Percentiles rank a stretch among this genome's conserved stretches.
Evolutionary conservation across 2,797 vertebrate genomes (phyloP).

Genomic region (Potorous gilbertii): DNA sequence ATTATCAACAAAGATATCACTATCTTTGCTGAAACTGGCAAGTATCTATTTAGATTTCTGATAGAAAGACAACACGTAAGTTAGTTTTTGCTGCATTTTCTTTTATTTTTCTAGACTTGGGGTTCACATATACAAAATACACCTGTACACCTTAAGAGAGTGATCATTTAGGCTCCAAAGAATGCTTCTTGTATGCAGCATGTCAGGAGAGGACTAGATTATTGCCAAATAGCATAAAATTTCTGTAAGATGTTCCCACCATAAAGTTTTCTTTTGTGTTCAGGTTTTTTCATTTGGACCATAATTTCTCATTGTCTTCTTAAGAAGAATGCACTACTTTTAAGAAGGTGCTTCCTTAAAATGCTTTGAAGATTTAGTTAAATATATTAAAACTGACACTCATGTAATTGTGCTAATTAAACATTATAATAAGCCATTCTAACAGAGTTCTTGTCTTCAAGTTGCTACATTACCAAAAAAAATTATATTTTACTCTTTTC

Average conservation of each 20-base stretch:
- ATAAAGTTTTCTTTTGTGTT: slow-evolving; percentile 11
- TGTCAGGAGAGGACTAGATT: neutral
- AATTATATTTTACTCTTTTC: neutral
- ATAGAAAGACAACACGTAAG: neutral
- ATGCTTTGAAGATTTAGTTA: neutral
- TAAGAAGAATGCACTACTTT: slow-evolving; percentile 9
- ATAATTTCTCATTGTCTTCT: slow-evolving; percentile 18
- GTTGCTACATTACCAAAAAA: slow-evolving; percentile 10
- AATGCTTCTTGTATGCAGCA: neutral
- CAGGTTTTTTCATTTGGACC: neutral
- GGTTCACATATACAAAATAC: no score
- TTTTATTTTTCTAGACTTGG: neutral
- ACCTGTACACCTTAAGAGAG: neutral
- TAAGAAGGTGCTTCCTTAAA: slow-evolving; percentile 19
- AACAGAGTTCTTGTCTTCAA: neutral
- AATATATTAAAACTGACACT: slow-evolving; percentile 2
- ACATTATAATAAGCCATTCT: slow-evolving; percentile 36
- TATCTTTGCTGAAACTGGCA: neutral
- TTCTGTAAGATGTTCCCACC: neutral
- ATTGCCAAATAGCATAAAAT: neutral
- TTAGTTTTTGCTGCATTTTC: neutral
- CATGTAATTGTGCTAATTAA: neutral
- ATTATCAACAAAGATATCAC: neutral
- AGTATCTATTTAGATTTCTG: neutral
- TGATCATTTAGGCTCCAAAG: neutral